These are phyloP conservation scores for Linyphia triangularis DNA, from an alignment of 2,888 invertebrate species.

Conservation along the genomic window DNA sequence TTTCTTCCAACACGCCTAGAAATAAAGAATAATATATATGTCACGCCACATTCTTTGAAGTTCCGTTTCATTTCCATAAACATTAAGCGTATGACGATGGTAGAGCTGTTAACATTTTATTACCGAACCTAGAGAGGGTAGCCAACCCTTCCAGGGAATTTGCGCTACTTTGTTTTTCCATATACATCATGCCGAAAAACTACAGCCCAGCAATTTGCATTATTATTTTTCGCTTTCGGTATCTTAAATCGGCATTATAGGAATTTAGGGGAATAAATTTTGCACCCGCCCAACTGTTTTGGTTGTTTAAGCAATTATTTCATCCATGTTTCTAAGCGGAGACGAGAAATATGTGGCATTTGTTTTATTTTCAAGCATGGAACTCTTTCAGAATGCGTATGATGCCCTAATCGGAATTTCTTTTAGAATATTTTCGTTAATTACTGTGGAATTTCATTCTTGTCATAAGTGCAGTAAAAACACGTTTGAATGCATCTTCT, in stretches of 20 bases:
- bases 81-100: conserved; percentile 65
- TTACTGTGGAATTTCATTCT: background rate
- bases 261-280: conserved; percentile 5
- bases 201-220: background rate
- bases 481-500: no score
- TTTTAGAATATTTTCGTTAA: background rate
- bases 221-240: conserved; percentile 19
- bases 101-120: conserved; percentile 66
- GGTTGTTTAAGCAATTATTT: background rate
- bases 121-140: conserved; percentile 6
- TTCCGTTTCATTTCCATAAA: conserved; percentile 72
- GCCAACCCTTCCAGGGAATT: conserved; percentile 19
- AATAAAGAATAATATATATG: conserved; percentile 36
- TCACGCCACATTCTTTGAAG: conserved; percentile 70
- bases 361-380: background rate
- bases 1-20: conserved; percentile 30
- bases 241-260: conserved; percentile 27
- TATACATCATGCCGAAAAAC: conserved; percentile 11
- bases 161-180: conserved; percentile 27
- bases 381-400: background rate
- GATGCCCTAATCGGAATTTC: background rate
- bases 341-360: background rate
- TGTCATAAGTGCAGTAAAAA: no score
- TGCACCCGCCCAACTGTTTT: background rate
- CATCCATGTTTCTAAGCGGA: background rate